Evolutionary conservation across 1,140 invertebrate genomes (phyloP).

Genomic region (Prorops nasuta): DNA sequence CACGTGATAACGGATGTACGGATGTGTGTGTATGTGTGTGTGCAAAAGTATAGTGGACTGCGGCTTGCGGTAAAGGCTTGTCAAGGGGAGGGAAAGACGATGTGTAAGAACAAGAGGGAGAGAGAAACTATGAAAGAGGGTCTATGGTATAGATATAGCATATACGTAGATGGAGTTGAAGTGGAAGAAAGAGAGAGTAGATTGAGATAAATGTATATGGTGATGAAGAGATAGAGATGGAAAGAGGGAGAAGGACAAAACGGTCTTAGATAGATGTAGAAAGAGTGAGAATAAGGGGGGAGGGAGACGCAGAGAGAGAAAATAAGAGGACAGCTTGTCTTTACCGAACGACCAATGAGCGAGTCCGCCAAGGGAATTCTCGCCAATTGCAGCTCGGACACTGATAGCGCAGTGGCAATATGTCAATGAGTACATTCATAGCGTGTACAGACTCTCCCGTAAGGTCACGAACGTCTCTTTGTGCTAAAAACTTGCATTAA

Average conservation of each 20-base stretch:
- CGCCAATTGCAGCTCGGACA: slow-evolving; percentile 20
- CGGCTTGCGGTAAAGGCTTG: slow-evolving; percentile 26
- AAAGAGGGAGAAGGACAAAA: slow-evolving; percentile 19
- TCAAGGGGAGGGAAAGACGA: slow-evolving; percentile 19
- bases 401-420: slow-evolving; percentile 21
- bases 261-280: not conserved
- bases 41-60: slow-evolving; percentile 29
- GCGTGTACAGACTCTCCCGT: too few species aligned
- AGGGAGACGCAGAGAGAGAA: slow-evolving; percentile 3
- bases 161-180: too few species aligned
- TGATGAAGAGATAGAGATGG: too few species aligned
- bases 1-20: slow-evolving; percentile 26
- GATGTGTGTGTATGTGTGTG: too few species aligned
- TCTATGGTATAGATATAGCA: too few species aligned
- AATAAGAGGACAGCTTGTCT: slow-evolving; percentile 11
- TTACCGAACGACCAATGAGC: not conserved
- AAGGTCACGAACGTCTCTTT: too few species aligned
- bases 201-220: too few species aligned
- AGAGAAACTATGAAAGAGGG: too few species aligned
- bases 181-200: too few species aligned
- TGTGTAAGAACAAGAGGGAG: too few species aligned
- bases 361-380: slow-evolving; percentile 14
- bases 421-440: slow-evolving; percentile 18
- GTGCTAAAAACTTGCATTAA: slow-evolving; percentile 11
- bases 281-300: slow-evolving; percentile 7